Percentiles rank a stretch among this genome's conserved stretches.
These are phyloP conservation scores for Protobothrops mucrosquamatus DNA, from an alignment of 2,113 vertebrate species.

Conservation along the genomic window DNA sequence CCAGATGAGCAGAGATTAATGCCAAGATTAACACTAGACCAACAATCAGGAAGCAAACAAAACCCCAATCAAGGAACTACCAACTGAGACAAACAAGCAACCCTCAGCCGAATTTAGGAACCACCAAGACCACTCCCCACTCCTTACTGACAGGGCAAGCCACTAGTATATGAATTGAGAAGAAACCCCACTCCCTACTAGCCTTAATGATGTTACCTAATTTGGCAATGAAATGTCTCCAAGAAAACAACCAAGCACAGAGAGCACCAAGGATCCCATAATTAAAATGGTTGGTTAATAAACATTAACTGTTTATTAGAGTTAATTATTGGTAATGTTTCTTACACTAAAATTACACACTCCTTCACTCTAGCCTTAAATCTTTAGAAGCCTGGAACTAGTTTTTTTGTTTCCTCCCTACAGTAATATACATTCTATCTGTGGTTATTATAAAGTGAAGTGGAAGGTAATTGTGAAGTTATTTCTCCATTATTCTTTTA, in stretches of 20 bases:
- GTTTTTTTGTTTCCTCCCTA: not conserved
- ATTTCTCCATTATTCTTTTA: constrained; percentile 49
- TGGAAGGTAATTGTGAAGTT: constrained; percentile 40
- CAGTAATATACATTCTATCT: constrained; percentile 12
- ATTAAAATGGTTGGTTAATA: not conserved
- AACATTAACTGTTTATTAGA: not conserved
- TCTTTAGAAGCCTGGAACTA: not conserved
- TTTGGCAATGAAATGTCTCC: not conserved
- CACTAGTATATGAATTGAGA: not conserved
- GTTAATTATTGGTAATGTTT: not conserved
- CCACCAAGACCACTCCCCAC: not conserved
- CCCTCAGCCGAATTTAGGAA: not conserved
- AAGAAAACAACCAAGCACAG: not conserved
- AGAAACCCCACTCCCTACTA: not conserved
- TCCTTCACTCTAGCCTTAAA: not conserved
- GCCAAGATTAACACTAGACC: not conserved
- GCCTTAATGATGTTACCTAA: not conserved
- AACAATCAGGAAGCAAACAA: not conserved
- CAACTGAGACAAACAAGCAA: not conserved
- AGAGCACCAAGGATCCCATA: not conserved
- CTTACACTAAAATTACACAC: not conserved
- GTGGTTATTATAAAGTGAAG: constrained; percentile 40
- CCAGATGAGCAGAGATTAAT: not conserved
- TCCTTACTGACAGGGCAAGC: not conserved
- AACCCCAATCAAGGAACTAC: not conserved